Evolutionary conservation across 1,140 invertebrate species (phyloP), one percentile per base, ranked within the genome.

Genomic region (Microplitis mediator): DNA sequence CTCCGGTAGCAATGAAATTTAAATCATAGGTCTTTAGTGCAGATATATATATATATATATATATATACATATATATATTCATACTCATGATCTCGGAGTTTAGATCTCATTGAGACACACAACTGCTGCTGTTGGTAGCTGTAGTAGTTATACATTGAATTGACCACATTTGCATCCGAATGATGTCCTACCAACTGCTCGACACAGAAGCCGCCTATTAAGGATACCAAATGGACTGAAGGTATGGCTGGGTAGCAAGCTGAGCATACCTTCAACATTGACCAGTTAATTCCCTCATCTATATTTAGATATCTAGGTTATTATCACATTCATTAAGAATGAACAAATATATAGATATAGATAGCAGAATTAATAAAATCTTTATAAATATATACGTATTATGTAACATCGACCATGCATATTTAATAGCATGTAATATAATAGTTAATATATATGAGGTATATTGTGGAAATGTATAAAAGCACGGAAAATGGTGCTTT

Each of bases 151-250:
- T 69, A 45, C 51, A 73, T 51, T 67, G 62, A 68, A 71, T 72
- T 71, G 34, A n/a, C 51, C 52, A 54, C 68, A 75, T 75, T 75
- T 75, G 73, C 73, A 75, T 75, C 16, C 69, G 69, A 71, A 71
- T 72, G 73, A 56, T 58, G 69, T 16, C 45, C 50, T 54, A 68
- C 65, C 69, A 75, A 75, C 64, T 71, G 73, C n/a, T 52, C 54
- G 52, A 50, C 67, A 54, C 65, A 68, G 65, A 72, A 75, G 69
- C 68, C 60, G 58, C 70, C 63, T 71, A 74, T 73, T 71, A 67
- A 60, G 60, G 16, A 66, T 54, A 65, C 36, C 31, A 72, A 62
- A 62, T 16, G 52, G 31, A 45, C 32, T 64, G 23, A 31, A 52
- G 65, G 14, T 50, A 52, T 54, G 50, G 65, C 52, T n/a, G 32